Evolutionary conservation across 2,888 invertebrate genomes (phyloP).

Genomic region (Dryobota labecula): DNA sequence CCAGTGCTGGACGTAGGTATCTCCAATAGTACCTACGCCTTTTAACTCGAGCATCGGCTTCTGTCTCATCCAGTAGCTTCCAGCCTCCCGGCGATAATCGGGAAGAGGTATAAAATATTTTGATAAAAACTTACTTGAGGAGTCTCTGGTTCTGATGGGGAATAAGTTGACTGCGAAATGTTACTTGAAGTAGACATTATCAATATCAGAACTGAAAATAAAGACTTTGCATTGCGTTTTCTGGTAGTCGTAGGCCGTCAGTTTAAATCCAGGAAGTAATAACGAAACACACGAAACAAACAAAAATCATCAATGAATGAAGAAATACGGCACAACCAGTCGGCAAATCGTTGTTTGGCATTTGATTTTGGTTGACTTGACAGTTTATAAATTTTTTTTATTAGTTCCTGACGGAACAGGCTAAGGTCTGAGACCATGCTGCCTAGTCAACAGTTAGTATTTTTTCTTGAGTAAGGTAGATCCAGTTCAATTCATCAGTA

Average conservation of each 20-base stretch:
- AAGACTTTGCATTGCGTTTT: constrained; percentile 15
- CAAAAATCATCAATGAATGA: not conserved
- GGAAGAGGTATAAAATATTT: not conserved
- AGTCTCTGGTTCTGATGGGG: constrained; percentile 86
- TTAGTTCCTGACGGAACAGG: too few relatives aligned
- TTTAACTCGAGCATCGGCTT: not conserved
- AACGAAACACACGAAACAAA: too few relatives aligned
- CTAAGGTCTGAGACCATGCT: too few relatives aligned
- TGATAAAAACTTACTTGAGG: constrained; percentile 77
- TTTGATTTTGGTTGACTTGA: not conserved
- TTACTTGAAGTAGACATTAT: constrained; percentile 88
- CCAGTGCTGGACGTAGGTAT: not conserved
- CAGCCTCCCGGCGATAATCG: too few relatives aligned
- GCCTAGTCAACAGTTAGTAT: too few relatives aligned
- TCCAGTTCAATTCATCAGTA: too few relatives aligned
- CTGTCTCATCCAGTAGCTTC: not conserved
- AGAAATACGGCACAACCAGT: not conserved
- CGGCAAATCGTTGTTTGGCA: not conserved
- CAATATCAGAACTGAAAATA: not conserved
- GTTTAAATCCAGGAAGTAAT: too few relatives aligned
- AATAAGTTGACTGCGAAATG: constrained; percentile 85
- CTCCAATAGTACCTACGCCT: not conserved
- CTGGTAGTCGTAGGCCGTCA: too few relatives aligned
- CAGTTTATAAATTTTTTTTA: too few relatives aligned
- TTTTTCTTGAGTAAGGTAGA: too few relatives aligned